Evolutionary conservation across 2,113 vertebrate genomes (phyloP), one percentile per base, ranked within the genome.

Genomic region (Elanus axillaris): DNA sequence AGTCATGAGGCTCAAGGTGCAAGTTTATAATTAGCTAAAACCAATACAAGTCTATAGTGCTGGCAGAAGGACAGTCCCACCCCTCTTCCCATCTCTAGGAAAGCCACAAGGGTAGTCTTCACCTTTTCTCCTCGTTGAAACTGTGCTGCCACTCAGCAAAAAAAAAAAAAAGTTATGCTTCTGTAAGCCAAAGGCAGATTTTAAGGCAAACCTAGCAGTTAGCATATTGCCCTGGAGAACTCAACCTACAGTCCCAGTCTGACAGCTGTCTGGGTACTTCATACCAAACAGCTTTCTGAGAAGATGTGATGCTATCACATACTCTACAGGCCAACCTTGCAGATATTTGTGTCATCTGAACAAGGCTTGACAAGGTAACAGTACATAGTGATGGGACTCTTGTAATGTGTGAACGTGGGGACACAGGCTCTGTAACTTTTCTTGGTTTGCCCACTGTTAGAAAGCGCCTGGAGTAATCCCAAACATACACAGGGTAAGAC

Each of bases 1-100:
- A 55, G 56, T 18, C 77, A 42, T 3, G 29, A 82, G 42, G 31
- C 47, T 90, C 90, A 78, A 85, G 66, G 52, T 71, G 11, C 43
- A 88, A 88, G 69, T 85, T 81, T 48, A 50, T 88, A 18, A 78
- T 89, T 78, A 67, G n/a, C 59, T 81, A 87, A 94, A 77, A 18
- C 19, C 29, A 53, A 40, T 34, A 56, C 27, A 27, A 47, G 59
- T 62, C 53, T 68, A 23, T 27, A 36, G 68, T 43, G 53, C 50
- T 86, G 63, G 42, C 68, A 71, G 59, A 13, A 83, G 47, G n/a
- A 42, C 40, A 69, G 36, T 64, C 21, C 55, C 53, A 83, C 12
- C 23, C 26, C 10, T n/a, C 59, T 60, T 73, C 47, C 75, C 31
- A 76, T 13, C 50, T 13, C 0, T 13, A 48, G 32, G n/a, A 77